Base-by-base conservation (phyloP, 2,797 vertebrate species). In the Ptychadena robeensis region DNA sequence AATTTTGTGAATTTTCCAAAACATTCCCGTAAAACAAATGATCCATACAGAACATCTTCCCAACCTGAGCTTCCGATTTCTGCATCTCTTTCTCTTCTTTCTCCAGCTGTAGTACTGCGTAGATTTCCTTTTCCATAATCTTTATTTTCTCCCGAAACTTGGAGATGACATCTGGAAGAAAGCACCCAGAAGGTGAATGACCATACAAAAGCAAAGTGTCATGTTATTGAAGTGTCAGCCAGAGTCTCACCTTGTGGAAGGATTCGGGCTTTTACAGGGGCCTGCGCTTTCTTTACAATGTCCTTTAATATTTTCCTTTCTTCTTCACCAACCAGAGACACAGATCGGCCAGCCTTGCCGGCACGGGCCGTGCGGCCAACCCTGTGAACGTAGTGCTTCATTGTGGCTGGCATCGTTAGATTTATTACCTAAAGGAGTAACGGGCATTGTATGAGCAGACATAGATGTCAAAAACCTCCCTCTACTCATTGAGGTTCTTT, bases 401-500 rank as follows among this genome's bases (percentile, higher is more conserved):
- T 82, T 0, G 97, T 98, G 82, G 96, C 97, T 2, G 98, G 98
- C 98, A 99, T 99, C 0, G 98, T 99, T 90, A 99, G 98, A 91
- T 99, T 99, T 77, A 99, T 97, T 1, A 99, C 98, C 98, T 99
- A 74, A 35, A 11, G 0, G 37, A 59, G 25, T 2, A 37, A 35
- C 15, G 22, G 18, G 22, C 3, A 18, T 44, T 44, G 40, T 22
- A 53, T 53, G 18, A 53, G 44, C n/a, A n/a, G n/a, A n/a, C n/a
- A n/a, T n/a, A n/a, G n/a, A n/a, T n/a, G n/a, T n/a, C n/a, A n/a
- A n/a, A n/a, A n/a, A n/a, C n/a, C n/a, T n/a, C n/a, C n/a, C n/a
- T n/a, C n/a, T n/a, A n/a, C n/a, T n/a, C n/a, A n/a, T n/a, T n/a
- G n/a, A n/a, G n/a, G n/a, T n/a, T n/a, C n/a, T n/a, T n/a, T n/a